Evolutionary conservation across 2,113 vertebrate species (phyloP), one percentile per base, ranked within the genome.

Genomic region (Urocolius indicus): DNA sequence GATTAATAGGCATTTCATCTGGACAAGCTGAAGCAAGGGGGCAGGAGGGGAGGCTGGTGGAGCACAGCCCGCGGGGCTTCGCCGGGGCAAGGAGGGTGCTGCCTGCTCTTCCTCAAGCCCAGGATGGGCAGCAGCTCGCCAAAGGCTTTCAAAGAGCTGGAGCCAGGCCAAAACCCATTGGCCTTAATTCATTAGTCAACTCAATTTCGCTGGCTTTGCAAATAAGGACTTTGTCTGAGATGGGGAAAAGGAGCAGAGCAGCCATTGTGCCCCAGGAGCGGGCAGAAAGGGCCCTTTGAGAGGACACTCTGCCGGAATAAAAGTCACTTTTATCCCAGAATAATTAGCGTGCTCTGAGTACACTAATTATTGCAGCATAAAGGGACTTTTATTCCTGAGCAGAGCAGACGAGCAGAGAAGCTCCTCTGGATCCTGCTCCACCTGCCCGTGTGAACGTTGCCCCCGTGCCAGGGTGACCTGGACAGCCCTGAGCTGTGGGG

Each of bases 261-360:
- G 82, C 87, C 73, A 93, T 85, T 90, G 90, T 95, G 93, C 81
- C 85, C 71, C 2, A 0, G 90, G 73, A 95, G 80, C 90, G 16
- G 88, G 95, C 92, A 97, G 90, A 97, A 97, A 97, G 90, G 90
- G 94, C 83, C 86, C 96, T 97, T 97, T 97, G 96, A 97, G 95
- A 80, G 96, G 94, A 95, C 91, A 80, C 94, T 95, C 94, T 74
- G 95, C 89, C 3, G 84, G 95, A 96, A 97, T 97, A 96, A 96
- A 95, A 97, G 94, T 95, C 96, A 94, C 95, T 96, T 94, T 93
- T 87, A 95, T 94, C 93, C 91, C 84, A 20, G 93, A 94, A 93
- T 95, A 95, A 96, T 96, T 95, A 96, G 94, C 67, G 32, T 72
- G 84, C 95, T 95, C 94, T 62, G 93, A 91, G 95, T 87, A 90